phyloP scores from a whole-genome alignment of 2,113 vertebrate genomes.

The Romanogobio albipinnatus region DNA sequence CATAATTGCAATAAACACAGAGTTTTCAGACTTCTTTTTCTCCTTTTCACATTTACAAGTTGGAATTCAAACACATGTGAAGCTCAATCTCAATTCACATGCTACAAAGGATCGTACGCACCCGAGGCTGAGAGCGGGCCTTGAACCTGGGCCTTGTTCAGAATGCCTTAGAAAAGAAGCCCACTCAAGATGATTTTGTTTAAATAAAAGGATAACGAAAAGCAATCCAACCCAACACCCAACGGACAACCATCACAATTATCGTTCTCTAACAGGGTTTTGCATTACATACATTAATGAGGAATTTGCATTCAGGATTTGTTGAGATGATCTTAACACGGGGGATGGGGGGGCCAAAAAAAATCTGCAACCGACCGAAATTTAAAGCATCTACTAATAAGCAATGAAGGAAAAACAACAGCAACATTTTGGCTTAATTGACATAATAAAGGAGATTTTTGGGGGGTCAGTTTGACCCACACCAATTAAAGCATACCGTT shows the following conservation, averaged over 20 bases:
- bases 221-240: conserved; percentile 21
- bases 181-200: conserved; percentile 66
- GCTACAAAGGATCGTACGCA: conserved; percentile 61
- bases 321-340: not conserved
- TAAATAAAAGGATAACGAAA: conserved; percentile 52
- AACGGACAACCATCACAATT: conserved; percentile 32
- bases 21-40: not conserved
- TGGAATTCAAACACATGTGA: conserved; percentile 63
- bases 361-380: not conserved
- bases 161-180: conserved; percentile 59
- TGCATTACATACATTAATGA: not conserved
- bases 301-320: not conserved
- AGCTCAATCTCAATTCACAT: conserved; percentile 64
- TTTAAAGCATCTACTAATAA: not conserved
- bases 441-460: not conserved
- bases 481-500: not conserved
- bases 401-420: not conserved
- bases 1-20: not conserved
- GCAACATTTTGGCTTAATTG: not conserved
- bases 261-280: not conserved
- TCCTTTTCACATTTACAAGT: conserved; percentile 50
- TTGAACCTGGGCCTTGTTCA: conserved; percentile 46
- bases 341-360: no score
- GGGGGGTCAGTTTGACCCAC: not conserved
- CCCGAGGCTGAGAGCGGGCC: conserved; percentile 59